Evolutionary conservation across 2,888 invertebrate genomes (phyloP), one percentile per base, ranked within the genome.

Genomic region (Macrophya alboannulata): DNA sequence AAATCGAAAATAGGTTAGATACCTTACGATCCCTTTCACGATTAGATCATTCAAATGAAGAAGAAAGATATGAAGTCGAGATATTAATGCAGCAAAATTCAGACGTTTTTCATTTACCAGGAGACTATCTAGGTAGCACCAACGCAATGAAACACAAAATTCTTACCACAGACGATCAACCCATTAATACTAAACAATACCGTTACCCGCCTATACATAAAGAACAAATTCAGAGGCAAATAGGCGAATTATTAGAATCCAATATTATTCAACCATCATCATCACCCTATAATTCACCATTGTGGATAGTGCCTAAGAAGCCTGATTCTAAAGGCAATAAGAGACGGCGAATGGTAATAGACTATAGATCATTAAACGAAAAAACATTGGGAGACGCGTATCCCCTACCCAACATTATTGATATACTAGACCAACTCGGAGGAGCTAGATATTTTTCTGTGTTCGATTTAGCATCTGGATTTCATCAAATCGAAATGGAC

Each of bases 301-400:
- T 31, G 3, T 31, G 31, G 31, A 31, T 31, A 31, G 31, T 31
- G 31, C 31, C 31, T 31, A 68, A 68, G 15, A 31, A 68, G 10
- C 31, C 68, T 10, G 68, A 68, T 21, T 68, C 68, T 12, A 21
- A 31, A 21, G 68, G 68, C 9, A 68, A 68, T 4, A 25, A 25
- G 10, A 31, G 68, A 31, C 31, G 68, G 68, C 17, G 68, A 68
- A 68, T 68, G 68, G 68, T 68, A 1, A 68, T 31, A 68, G 31
- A 68, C 10, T 25, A 68, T 31, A 21, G 68, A 31, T 10, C 25
- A 4, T 15, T 68, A 6, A 68, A 68, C 68, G 68, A 68, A 25
- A 25, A 68, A 1, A 68, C 68, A 10, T 10, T 68, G 12, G 31
- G 31, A 31, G 68, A 68, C 10, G 4, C 31, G 5, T 68, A 68